These are phyloP conservation scores for Orchesella cincta DNA, from an alignment of 1,140 invertebrate species.

Conservation along the genomic window DNA sequence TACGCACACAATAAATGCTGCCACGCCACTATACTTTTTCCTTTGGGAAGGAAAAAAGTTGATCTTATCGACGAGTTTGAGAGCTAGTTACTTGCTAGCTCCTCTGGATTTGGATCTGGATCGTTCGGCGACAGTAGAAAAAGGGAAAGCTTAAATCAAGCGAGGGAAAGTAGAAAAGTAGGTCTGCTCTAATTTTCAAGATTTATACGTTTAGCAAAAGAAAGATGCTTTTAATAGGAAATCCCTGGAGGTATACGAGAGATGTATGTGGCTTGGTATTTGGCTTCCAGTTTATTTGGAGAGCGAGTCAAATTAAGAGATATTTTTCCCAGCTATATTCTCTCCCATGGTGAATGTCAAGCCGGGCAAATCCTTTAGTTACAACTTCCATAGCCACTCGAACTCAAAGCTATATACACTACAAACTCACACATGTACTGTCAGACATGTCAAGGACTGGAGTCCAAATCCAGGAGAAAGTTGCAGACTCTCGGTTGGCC, in stretches of 20 bases:
- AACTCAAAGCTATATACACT: not conserved
- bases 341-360: no score
- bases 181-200: not conserved
- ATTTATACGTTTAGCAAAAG: not conserved
- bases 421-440: not conserved
- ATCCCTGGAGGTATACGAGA: no score
- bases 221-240: not conserved
- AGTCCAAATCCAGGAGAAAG: not conserved
- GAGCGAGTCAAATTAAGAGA: no score
- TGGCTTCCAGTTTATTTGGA: no score
- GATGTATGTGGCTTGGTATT: not conserved
- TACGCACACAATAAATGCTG: no score
- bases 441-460: constrained; percentile 23
- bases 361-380: not conserved
- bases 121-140: no score
- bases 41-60: no score
- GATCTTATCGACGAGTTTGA: no score
- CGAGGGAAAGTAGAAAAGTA: not conserved
- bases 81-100: no score
- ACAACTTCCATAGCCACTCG: constrained; percentile 1
- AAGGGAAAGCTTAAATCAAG: not conserved
- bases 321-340: not conserved
- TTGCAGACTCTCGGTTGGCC: no score
- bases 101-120: no score
- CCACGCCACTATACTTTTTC: no score